These are phyloP conservation scores for Champsocephalus esox DNA, from an alignment of 2,797 vertebrate genomes.

Conservation along the genomic window DNA sequence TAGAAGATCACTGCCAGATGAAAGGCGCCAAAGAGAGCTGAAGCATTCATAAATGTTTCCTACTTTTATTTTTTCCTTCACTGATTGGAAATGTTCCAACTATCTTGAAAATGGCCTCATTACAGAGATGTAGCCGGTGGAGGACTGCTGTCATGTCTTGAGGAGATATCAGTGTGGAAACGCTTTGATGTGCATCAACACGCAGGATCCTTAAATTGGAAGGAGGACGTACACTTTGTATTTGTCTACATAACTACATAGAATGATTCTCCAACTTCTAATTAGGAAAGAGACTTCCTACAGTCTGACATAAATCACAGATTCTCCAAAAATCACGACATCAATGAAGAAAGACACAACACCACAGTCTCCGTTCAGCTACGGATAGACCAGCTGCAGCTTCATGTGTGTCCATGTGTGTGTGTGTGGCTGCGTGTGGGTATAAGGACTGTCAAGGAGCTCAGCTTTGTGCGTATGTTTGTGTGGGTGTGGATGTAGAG, in stretches of 20 bases:
- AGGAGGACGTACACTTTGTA: constrained; percentile 17
- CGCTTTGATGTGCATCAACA: constrained; percentile 23
- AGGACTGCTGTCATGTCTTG: constrained; percentile 37
- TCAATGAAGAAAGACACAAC: constrained; percentile 33
- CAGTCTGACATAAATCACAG: constrained; percentile 15
- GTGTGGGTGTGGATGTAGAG: constrained; percentile 37
- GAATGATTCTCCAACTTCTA: constrained; percentile 26
- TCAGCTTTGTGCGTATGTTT: constrained; percentile 40
- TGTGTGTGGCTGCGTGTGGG: constrained; percentile 32
- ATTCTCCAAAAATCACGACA: constrained; percentile 37
- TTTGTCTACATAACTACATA: constrained; percentile 46
- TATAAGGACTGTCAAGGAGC: constrained; percentile 48
- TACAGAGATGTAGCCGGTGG: constrained; percentile 24
- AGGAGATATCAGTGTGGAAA: constrained; percentile 36
- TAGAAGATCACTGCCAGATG: constrained; percentile 23
- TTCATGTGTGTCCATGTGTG: constrained; percentile 32
- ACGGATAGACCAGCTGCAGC: constrained; percentile 53
- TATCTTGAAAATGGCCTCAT: constrained; percentile 34
- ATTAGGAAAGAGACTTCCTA: constrained; percentile 28
- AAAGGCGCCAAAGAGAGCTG: constrained; percentile 24
- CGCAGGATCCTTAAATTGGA: constrained; percentile 20
- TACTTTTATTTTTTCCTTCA: constrained; percentile 14
- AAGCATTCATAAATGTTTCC: constrained; percentile 11
- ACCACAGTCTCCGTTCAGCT: constrained; percentile 52
- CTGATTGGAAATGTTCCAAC: constrained; percentile 22